Base-by-base conservation (phyloP, 2,888 invertebrate species). In the Cyclophora punctaria region DNA sequence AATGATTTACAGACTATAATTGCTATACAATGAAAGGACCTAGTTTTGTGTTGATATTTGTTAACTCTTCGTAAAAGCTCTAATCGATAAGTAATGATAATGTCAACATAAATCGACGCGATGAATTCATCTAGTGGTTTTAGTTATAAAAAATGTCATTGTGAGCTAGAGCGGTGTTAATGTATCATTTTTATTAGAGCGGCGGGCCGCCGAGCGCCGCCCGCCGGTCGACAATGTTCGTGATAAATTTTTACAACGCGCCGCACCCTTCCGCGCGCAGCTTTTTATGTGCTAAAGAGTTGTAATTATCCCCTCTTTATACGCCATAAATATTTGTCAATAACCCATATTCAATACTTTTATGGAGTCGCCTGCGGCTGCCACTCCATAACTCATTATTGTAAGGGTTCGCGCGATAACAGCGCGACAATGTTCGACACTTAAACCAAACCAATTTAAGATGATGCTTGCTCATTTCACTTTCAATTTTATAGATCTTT, bases 271-370 rank as follows among this genome's bases (percentile, higher is more conserved):
- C 78, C 73, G 71, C 62, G 64, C 66, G 67, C 57, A 66, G 71
- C 77, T 83, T 85, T 87, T 86, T 87, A 86, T 81, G 81, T 77
- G 79, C 78, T 80, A 87, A 87, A 87, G 85, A 88, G 85, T 86
- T 87, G 84, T 87, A 87, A 88, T 88, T 88, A 87, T 85, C 80
- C 82, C 80, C 82, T 85, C 77, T 85, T 86, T 84, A 85, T 87
- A 83, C 79, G 78, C 80, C 81, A 85, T 87, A 86, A 87, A 86
- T 86, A 86, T 87, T 86, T 86, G 86, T 85, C 86, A 87, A 85
- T 86, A 86, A 83, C 81, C 83, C 79, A 75, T 82, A 79, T 75
- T 83, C 78, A 82, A 84, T 83, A 80, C 78, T 75, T 84, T 86
- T 84, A 87, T 87, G 82, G 78, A 83, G 75, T 82, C 73, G 74